Conservation (phyloP, 1,140 invertebrate species). For the Centruroides vittatus region DNA sequence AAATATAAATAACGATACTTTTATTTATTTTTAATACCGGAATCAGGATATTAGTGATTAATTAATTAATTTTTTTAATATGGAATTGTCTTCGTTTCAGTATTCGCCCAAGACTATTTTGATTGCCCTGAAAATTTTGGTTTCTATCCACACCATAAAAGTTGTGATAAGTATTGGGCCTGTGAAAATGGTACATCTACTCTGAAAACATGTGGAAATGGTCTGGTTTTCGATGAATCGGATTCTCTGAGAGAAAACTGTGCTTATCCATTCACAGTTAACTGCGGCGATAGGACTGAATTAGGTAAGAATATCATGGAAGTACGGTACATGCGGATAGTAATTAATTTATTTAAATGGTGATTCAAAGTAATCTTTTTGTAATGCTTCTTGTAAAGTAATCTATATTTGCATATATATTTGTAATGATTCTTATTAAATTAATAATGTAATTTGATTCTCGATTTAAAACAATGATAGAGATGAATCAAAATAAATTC, state of each 20-base stretch:
- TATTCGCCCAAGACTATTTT: constrained; percentile 44
- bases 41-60: too few relatives aligned
- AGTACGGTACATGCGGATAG: not conserved
- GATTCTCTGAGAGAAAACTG: constrained; percentile 88
- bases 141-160: constrained; percentile 68
- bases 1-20: too few relatives aligned
- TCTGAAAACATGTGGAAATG: constrained; percentile 85
- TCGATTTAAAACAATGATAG: too few relatives aligned
- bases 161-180: constrained; percentile 92
- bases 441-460: too few relatives aligned
- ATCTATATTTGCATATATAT: not conserved
- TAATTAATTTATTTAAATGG: not conserved
- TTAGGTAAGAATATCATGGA: constrained; percentile 41
- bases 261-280: constrained; percentile 89
- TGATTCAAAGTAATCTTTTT: not conserved
- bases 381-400: not conserved
- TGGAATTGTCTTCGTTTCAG: too few relatives aligned
- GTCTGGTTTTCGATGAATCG: constrained; percentile 74
- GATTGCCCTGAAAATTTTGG: constrained; percentile 90
- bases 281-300: constrained; percentile 73
- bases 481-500: too few relatives aligned
- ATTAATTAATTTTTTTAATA: too few relatives aligned
- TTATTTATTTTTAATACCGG: too few relatives aligned
- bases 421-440: too few relatives aligned
- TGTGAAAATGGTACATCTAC: constrained; percentile 78